Evolutionary conservation across 2,888 invertebrate species (phyloP).

Genomic region (Scelioninae gen. 2): DNA sequence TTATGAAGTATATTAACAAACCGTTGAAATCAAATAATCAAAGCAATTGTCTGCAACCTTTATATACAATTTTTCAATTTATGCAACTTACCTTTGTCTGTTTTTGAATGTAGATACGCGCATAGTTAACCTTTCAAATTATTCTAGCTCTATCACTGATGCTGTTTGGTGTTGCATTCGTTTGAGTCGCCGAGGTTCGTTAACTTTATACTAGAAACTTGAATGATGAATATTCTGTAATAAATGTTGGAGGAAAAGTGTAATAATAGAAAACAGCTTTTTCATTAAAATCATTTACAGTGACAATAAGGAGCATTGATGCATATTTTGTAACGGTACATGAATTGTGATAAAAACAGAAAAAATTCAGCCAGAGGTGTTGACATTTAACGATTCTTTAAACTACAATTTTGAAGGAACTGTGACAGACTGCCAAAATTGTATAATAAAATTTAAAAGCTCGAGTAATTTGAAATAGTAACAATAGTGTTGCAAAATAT

Average conservation of each 20-base stretch:
- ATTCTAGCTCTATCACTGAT: conserved; percentile 37
- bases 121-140: conserved; percentile 41
- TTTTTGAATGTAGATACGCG: conserved; percentile 14
- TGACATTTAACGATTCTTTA: too few species aligned
- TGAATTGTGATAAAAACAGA: background rate
- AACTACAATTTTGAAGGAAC: too few species aligned
- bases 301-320: too few species aligned
- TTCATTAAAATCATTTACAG: background rate
- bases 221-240: conserved; percentile 43
- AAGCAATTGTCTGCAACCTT: background rate
- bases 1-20: too few species aligned
- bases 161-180: conserved; percentile 44
- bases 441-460: too few species aligned
- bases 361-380: too few species aligned
- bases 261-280: conserved; percentile 25
- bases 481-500: too few species aligned
- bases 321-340: too few species aligned
- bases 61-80: conserved; percentile 24
- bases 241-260: conserved; percentile 16
- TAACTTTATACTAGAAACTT: conserved; percentile 45
- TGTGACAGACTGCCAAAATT: too few species aligned
- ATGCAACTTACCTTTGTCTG: conserved; percentile 26
- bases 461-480: too few species aligned
- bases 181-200: conserved; percentile 44
- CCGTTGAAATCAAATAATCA: too few species aligned